Percentiles rank a stretch among this genome's conserved stretches.
Conservation (phyloP, 2,797 vertebrate species). For the Oreochromis mossambicus region DNA sequence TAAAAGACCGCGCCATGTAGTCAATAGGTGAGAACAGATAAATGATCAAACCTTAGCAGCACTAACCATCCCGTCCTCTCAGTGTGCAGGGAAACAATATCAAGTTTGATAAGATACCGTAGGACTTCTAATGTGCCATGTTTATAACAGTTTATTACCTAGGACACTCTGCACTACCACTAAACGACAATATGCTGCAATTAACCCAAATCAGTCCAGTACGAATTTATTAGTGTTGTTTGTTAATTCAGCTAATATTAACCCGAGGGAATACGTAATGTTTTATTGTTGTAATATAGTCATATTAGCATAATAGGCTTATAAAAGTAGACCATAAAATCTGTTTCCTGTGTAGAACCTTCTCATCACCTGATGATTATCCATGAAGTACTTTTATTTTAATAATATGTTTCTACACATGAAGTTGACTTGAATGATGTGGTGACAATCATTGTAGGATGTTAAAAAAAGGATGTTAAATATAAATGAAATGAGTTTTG, state of each 20-base stretch:
- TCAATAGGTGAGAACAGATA: background rate
- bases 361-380: background rate
- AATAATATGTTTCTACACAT: background rate
- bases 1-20: background rate
- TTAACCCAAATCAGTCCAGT: background rate
- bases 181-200: constrained; percentile 14
- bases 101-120: background rate
- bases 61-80: background rate
- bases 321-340: background rate
- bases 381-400: background rate
- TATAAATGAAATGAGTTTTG: background rate
- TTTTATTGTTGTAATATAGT: background rate
- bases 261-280: background rate
- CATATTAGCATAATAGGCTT: background rate
- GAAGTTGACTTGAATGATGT: background rate
- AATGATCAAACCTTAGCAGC: background rate
- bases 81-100: background rate
- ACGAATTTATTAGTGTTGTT: background rate
- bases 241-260: background rate
- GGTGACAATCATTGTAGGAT: constrained; percentile 17
- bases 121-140: background rate
- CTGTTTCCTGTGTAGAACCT: background rate
- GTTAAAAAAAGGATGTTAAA: background rate
- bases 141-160: background rate
- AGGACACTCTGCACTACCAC: constrained; percentile 7